These are phyloP conservation scores for Crax fasciolata DNA, from an alignment of 2,797 vertebrate species.

Conservation along the genomic window DNA sequence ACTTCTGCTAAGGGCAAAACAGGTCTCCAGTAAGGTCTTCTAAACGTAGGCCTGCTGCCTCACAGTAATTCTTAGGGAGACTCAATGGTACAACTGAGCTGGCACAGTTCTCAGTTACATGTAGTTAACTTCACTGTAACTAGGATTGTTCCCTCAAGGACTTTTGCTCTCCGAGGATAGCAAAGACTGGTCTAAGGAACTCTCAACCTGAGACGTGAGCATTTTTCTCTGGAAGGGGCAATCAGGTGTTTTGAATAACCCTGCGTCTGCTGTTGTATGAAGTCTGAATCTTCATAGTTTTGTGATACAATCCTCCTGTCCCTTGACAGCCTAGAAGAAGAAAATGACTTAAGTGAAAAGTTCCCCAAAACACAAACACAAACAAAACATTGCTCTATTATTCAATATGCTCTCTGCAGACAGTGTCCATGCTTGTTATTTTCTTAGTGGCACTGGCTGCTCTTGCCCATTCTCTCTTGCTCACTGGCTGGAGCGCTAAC, in stretches of 20 bases:
- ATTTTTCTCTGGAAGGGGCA: not conserved
- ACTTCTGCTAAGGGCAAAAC: constrained; percentile 2
- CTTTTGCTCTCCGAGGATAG: not conserved
- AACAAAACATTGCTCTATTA: not conserved
- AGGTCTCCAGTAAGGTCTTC: not conserved
- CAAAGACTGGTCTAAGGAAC: not conserved
- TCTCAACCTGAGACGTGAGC: not conserved
- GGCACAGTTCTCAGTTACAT: not conserved
- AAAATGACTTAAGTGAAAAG: not conserved
- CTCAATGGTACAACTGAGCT: not conserved
- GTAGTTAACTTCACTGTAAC: not conserved
- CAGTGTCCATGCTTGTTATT: fast-evolving
- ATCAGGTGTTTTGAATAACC: not conserved
- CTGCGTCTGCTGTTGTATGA: not conserved
- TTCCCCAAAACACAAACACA: not conserved
- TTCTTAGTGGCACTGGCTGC: not conserved
- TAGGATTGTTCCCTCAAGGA: not conserved
- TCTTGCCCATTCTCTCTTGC: not conserved
- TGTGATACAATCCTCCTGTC: not conserved
- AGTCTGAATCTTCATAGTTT: not conserved
- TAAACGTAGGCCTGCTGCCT: constrained; percentile 3
- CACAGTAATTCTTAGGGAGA: not conserved
- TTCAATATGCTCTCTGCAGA: not conserved
- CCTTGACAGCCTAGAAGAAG: not conserved
- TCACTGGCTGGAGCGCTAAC: not conserved